Evolutionary conservation across 2,888 invertebrate species (phyloP).

Genomic region (Beris chalybata): DNA sequence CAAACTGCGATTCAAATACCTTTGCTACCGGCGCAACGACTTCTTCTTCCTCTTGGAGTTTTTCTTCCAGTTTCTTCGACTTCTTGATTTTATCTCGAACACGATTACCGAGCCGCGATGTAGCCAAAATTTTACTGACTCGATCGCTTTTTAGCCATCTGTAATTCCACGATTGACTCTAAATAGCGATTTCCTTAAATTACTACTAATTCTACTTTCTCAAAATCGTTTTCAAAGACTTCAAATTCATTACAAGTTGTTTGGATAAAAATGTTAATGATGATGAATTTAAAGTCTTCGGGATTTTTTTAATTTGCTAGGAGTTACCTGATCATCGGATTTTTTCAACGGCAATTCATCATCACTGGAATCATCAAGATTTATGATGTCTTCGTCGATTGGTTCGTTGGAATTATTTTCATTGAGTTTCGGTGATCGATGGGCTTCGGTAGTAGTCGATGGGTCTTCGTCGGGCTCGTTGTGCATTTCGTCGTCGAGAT

Average conservation of each 20-base stretch:
- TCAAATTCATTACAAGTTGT: too few relatives aligned
- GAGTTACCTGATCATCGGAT: slow-evolving; percentile 25
- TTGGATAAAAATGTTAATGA: too few relatives aligned
- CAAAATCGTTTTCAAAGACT: too few relatives aligned
- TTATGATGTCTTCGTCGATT: slow-evolving; percentile 19
- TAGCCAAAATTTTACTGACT: slow-evolving; percentile 62
- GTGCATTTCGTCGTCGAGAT: slow-evolving; percentile 54
- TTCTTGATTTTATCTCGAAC: slow-evolving; percentile 64
- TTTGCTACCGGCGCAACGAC: slow-evolving; percentile 35
- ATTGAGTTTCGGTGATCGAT: neutral
- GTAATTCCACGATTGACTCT: slow-evolving; percentile 60
- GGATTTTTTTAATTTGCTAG: too few relatives aligned
- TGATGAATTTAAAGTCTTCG: too few relatives aligned
- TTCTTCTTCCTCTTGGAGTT: slow-evolving; percentile 38
- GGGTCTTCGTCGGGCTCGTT: slow-evolving; percentile 47
- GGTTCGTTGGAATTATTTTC: slow-evolving; percentile 3
- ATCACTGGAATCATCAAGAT: slow-evolving; percentile 38
- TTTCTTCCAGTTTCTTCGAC: slow-evolving; percentile 46
- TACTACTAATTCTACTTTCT: too few relatives aligned
- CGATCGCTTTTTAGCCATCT: slow-evolving; percentile 64
- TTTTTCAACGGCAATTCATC: slow-evolving; percentile 36
- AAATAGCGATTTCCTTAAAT: slow-evolving; percentile 1
- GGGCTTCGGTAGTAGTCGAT: neutral
- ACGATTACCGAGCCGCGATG: slow-evolving; percentile 62
- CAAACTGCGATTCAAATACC: slow-evolving; percentile 47